Base-by-base conservation (phyloP, 2,113 vertebrate species). In the Stegastes partitus region DNA sequence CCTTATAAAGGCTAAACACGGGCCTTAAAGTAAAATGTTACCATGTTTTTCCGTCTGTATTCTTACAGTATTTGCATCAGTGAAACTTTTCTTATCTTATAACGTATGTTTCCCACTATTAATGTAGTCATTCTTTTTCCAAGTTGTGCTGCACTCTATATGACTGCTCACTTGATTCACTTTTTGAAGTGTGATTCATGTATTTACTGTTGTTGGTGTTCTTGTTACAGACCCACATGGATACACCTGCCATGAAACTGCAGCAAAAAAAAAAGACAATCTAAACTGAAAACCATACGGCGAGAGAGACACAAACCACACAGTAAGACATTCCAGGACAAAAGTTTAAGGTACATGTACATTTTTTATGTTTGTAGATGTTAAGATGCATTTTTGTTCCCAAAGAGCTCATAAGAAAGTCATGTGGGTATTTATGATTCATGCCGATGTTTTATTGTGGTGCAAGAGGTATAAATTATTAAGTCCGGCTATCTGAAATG, bases 401-500 rank as follows among this genome's bases (percentile, higher is more conserved):
- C 23, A 55, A 26, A 74, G 51, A 67, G 12, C 61, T 68, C 37
- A 65, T 37, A 39, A 61, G 28, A 80, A 58, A 68, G 16, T 51
- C 63, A 37, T 79, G 81, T 39, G 15, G 50, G 45, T 74, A 47
- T 89, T 69, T 68, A 75, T 64, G 75, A 86, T 82, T 86, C 11
- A 70, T 79, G 65, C 37, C 64, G 62, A 56, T 74, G 45, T 58
- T 78, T 73, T 66, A 79, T 56, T 70, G 61, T 47, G 49, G 22
- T 23, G 39, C 71, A 28, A 31, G 63, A 56, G 54, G 73, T 82
- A 64, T 81, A 47, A 81, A 91, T 65, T 25, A 45, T 56, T 34
- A 11, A 28, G 63, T 34, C 47, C 1, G 34, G 16, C 49, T 50
- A 53, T 64, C 67, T 79, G 39, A 77, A 58, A 11, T 0, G 50